These are phyloP conservation scores for Agrotis ipsilon DNA, from an alignment of 2,888 invertebrate species.

Conservation along the genomic window DNA sequence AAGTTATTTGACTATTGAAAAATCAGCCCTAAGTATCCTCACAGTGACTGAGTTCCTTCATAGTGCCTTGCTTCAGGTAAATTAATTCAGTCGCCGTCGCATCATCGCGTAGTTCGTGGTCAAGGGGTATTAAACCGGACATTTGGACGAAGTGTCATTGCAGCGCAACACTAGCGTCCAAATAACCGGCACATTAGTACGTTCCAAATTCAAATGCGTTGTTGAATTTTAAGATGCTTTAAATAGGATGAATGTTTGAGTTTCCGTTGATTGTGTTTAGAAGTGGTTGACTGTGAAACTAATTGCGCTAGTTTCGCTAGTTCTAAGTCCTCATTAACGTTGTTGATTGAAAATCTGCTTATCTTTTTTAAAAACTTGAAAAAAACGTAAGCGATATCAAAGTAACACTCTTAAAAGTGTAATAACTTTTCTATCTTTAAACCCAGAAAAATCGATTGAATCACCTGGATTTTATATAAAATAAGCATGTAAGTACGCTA, in stretches of 20 bases:
- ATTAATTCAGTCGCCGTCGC: neutral
- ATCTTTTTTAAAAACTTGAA: too few relatives aligned
- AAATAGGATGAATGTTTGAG: slow-evolving; percentile 2
- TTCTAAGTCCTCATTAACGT: too few relatives aligned
- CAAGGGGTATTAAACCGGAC: slow-evolving; percentile 10
- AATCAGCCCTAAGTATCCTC: too few relatives aligned
- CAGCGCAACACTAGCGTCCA: slow-evolving; percentile 39
- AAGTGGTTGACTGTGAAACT: neutral
- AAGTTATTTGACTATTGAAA: too few relatives aligned
- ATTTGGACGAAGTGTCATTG: slow-evolving; percentile 34
- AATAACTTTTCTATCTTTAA: too few relatives aligned
- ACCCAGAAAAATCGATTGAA: too few relatives aligned
- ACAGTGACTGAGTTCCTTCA: too few relatives aligned
- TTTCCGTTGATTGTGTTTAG: slow-evolving; percentile 9
- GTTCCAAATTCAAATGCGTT: slow-evolving; percentile 40
- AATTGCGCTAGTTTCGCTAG: too few relatives aligned
- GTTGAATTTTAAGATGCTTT: slow-evolving; percentile 30
- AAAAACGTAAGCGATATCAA: too few relatives aligned
- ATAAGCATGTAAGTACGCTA: neutral
- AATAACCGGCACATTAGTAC: slow-evolving; percentile 28
- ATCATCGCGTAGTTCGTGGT: neutral
- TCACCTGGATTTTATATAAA: neutral
- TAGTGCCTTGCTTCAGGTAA: too few relatives aligned
- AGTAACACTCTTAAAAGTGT: too few relatives aligned
- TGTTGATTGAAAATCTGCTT: too few relatives aligned